phyloP scores from a whole-genome alignment of 2,113 vertebrate species.

The Haplochromis burtoni region DNA sequence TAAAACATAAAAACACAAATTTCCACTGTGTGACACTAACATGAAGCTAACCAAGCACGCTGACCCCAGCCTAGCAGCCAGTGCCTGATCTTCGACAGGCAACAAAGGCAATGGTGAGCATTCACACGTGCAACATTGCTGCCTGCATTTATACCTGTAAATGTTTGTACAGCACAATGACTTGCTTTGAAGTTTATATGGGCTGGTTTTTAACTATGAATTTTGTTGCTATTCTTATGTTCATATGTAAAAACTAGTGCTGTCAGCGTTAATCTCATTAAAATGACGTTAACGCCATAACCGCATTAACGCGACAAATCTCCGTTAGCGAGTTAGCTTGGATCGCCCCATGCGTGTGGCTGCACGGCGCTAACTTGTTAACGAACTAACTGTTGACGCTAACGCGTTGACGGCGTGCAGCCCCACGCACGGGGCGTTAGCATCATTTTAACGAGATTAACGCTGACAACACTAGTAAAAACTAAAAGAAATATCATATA shows the following conservation, averaged over 20 bases:
- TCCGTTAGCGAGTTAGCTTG: neutral
- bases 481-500: neutral
- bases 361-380: neutral
- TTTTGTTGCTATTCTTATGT: neutral
- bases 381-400: neutral
- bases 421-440: neutral
- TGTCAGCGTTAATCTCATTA: neutral
- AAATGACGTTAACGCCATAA: neutral
- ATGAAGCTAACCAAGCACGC: neutral
- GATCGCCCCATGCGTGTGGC: neutral
- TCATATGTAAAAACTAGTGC: neutral
- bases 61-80: neutral
- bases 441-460: neutral
- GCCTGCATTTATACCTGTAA: neutral
- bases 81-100: neutral
- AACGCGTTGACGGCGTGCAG: accelerated
- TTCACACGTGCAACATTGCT: neutral
- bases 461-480: neutral
- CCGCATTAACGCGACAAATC: accelerated
- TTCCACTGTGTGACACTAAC: neutral
- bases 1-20: no score
- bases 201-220: neutral
- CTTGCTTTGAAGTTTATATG: neutral
- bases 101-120: neutral
- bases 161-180: neutral